Percentiles rank a stretch among this genome's conserved stretches.
Evolutionary conservation across 2,797 vertebrate genomes (phyloP).

Genomic region (Gobionotothen gibberifrons): DNA sequence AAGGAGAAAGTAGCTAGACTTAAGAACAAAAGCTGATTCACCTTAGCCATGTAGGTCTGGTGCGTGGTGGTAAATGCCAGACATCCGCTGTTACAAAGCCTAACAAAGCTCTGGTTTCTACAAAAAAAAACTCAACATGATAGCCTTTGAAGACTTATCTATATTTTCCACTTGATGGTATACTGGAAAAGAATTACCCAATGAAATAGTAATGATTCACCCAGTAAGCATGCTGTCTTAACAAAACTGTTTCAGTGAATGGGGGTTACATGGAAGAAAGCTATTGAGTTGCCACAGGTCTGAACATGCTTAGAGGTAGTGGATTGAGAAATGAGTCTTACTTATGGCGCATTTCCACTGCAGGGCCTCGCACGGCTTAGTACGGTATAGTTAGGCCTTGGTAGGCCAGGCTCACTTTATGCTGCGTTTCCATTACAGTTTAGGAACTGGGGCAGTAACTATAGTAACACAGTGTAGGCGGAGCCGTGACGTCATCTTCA

Average conservation of each 20-base stretch:
- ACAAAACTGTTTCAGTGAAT: conserved; percentile 33
- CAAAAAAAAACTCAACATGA: conserved; percentile 31
- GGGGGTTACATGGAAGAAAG: conserved; percentile 23
- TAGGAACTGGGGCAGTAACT: too few relatives aligned
- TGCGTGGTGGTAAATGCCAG: conserved; percentile 3
- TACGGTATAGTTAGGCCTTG: too few relatives aligned
- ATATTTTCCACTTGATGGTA: conserved; percentile 54
- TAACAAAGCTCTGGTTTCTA: conserved; percentile 24
- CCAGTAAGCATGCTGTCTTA: conserved; percentile 32
- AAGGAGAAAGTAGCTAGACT: conserved; percentile 10
- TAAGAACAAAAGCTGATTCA: conserved; percentile 18
- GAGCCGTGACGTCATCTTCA: too few relatives aligned
- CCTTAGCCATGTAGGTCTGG: not conserved
- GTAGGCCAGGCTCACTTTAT: too few relatives aligned
- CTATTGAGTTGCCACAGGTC: conserved; percentile 22
- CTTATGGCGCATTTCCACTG: not conserved
- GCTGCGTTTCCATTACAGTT: too few relatives aligned
- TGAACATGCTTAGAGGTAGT: conserved; percentile 36
- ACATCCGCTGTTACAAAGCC: conserved; percentile 21
- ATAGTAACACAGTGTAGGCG: too few relatives aligned
- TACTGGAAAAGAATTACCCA: conserved; percentile 41
- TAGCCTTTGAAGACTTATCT: conserved; percentile 24
- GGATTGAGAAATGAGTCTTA: conserved; percentile 52
- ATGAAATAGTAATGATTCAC: conserved; percentile 61
- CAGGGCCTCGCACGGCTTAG: too few relatives aligned